phyloP scores from a whole-genome alignment of 2,888 invertebrate species.

The Orthonevra nobilis region DNA sequence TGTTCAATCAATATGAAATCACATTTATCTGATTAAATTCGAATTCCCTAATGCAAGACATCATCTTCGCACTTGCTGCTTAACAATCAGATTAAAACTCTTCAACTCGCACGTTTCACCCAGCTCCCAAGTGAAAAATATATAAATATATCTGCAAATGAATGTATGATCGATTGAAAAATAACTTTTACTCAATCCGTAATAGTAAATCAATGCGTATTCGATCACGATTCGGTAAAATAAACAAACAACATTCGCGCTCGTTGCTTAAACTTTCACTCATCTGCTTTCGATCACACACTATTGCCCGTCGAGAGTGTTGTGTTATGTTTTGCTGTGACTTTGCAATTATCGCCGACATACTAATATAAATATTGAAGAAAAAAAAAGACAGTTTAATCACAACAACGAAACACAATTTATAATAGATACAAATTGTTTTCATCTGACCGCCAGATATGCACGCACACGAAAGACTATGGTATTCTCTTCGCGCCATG shows the following conservation, averaged over 20 bases:
- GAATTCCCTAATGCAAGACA: no score
- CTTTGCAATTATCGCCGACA: slow-evolving; percentile 54
- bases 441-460: slow-evolving; percentile 48
- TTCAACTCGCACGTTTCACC: no score
- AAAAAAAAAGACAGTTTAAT: slow-evolving; percentile 22
- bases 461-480: slow-evolving; percentile 41
- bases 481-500: neutral
- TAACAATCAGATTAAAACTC: no score
- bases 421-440: slow-evolving; percentile 57
- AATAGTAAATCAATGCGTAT: slow-evolving; percentile 38
- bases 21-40: no score
- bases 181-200: slow-evolving; percentile 36
- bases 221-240: slow-evolving; percentile 41
- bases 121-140: neutral
- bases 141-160: neutral
- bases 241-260: slow-evolving; percentile 15
- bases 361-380: slow-evolving; percentile 33
- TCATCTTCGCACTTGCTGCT: no score
- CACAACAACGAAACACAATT: slow-evolving; percentile 46
- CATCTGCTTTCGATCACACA: slow-evolving; percentile 42
- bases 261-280: slow-evolving; percentile 52
- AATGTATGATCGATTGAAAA: slow-evolving; percentile 23
- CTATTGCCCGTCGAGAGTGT: neutral
- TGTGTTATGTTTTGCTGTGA: neutral
- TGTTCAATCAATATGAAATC: no score